Conservation (phyloP, 2,797 vertebrate genomes). For the Bothrops alternatus region DNA sequence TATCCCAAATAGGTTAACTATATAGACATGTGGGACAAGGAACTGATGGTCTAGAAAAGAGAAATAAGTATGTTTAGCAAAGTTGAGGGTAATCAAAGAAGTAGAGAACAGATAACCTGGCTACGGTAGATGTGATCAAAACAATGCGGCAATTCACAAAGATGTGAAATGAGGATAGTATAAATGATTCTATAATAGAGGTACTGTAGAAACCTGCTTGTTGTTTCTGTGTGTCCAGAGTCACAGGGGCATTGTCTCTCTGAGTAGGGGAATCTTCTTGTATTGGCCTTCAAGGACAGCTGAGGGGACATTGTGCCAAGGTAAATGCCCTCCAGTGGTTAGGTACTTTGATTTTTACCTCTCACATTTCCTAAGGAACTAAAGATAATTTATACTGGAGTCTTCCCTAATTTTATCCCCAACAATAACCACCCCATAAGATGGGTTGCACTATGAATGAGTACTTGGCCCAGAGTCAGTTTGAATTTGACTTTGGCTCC, state of each 20-base stretch:
- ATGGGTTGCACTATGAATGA: not conserved
- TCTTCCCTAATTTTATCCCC: not conserved
- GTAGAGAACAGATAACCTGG: not conserved
- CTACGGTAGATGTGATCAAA: not conserved
- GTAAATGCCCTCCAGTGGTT: not conserved
- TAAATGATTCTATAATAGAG: not conserved
- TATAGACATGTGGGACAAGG: not conserved
- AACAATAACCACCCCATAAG: not conserved
- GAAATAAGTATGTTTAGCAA: not conserved
- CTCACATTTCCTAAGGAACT: not conserved
- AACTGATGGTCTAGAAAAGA: not conserved
- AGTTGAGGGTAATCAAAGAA: not conserved
- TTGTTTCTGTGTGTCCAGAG: not conserved
- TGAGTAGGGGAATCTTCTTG: not conserved
- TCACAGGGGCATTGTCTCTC: not conserved
- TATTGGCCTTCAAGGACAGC: not conserved
- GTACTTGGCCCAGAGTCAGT: not conserved
- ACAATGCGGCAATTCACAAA: not conserved
- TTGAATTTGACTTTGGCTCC: not conserved
- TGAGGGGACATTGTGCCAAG: not conserved
- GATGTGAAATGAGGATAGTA: not conserved
- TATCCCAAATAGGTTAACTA: not conserved
- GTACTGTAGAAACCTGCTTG: not conserved
- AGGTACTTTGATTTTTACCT: not conserved
- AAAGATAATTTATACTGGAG: not conserved